Evolutionary conservation across 2,888 invertebrate species (phyloP).

Genomic region (Listrodromus nycthemerus): DNA sequence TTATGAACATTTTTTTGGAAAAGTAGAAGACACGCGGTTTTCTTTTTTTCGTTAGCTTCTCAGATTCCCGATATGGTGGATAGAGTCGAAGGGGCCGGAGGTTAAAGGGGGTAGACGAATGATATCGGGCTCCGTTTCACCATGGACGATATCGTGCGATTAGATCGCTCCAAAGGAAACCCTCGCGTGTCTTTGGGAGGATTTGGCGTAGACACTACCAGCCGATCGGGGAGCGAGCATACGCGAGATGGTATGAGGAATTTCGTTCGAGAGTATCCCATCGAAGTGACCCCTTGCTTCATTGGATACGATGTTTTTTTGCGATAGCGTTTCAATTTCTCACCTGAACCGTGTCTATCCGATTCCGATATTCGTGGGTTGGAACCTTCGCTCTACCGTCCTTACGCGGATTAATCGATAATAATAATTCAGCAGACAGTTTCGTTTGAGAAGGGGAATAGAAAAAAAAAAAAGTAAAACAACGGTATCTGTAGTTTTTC

Average conservation of each 20-base stretch:
- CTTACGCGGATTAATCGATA: not conserved
- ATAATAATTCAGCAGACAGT: not conserved
- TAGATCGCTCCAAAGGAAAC: slow-evolving; percentile 55
- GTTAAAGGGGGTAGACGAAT: slow-evolving; percentile 48
- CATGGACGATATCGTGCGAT: slow-evolving; percentile 51
- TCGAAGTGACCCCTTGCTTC: slow-evolving; percentile 32
- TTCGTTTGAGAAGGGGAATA: not conserved
- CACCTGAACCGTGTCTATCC: slow-evolving; percentile 31
- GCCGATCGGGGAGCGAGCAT: slow-evolving; percentile 59
- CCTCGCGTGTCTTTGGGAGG: slow-evolving; percentile 61
- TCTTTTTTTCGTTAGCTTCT: slow-evolving; percentile 3
- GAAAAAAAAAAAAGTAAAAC: not conserved
- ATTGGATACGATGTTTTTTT: slow-evolving; percentile 46
- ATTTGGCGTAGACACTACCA: slow-evolving; percentile 59
- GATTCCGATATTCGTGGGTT: slow-evolving; percentile 39
- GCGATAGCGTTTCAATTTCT: slow-evolving; percentile 65
- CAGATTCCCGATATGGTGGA: slow-evolving; percentile 37
- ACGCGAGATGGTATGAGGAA: slow-evolving; percentile 20
- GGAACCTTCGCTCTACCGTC: slow-evolving; percentile 2
- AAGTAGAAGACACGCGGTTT: not conserved
- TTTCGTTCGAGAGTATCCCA: slow-evolving; percentile 50
- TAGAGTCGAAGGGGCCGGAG: not conserved
- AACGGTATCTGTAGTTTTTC: too few species aligned
- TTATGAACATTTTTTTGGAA: not conserved
- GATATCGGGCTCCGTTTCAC: slow-evolving; percentile 52